Evolutionary conservation across 2,113 vertebrate genomes (phyloP).

Genomic region (Pygoscelis antarcticus): DNA sequence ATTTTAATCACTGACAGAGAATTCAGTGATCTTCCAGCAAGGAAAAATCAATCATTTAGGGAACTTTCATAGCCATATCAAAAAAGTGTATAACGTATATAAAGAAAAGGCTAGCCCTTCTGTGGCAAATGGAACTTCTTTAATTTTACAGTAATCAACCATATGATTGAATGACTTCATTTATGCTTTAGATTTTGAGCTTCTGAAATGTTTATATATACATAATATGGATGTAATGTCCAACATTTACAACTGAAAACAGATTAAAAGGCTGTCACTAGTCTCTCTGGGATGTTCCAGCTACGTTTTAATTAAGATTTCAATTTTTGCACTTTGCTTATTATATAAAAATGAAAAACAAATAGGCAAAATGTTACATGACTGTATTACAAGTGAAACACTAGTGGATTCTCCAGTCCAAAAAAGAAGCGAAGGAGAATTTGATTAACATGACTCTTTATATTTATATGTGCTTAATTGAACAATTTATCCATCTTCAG

Average conservation of each 20-base stretch:
- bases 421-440: not conserved
- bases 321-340: not conserved
- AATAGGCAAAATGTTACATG: not conserved
- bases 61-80: not conserved
- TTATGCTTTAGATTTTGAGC: not conserved
- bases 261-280: not conserved
- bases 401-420: conserved; percentile 42
- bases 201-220: not conserved
- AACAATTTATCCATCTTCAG: conserved; percentile 78
- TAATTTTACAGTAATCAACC: not conserved
- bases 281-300: not conserved
- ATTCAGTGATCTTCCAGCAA: not conserved
- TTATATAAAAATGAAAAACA: not conserved
- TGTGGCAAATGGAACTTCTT: not conserved
- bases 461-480: conserved; percentile 79
- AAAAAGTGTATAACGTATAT: fast-evolving
- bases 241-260: not conserved
- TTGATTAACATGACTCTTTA: conserved; percentile 72
- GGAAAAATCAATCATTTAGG: not conserved
- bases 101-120: not conserved
- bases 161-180: not conserved
- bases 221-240: not conserved
- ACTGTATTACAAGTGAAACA: conserved; percentile 57
- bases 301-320: not conserved
- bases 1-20: not conserved